Percentiles rank a stretch among this genome's conserved stretches.
Conservation (phyloP, 2,113 vertebrate species). For the Aldabrachelys gigantea region DNA sequence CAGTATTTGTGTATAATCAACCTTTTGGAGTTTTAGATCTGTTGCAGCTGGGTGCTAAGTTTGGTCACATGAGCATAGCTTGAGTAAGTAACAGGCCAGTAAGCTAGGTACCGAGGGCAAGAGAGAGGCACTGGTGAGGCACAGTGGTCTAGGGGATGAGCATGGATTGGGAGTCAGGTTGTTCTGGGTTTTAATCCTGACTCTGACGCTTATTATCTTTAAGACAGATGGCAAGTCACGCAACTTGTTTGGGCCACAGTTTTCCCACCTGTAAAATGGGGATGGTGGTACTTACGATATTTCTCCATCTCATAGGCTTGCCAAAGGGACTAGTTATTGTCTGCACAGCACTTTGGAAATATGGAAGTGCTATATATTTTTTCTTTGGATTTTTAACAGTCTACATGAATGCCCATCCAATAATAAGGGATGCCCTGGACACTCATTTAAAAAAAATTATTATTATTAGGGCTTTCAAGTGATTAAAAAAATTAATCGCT, state of each 20-base stretch:
- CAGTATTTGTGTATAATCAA: not conserved
- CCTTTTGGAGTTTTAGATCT: not conserved
- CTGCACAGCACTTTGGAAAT: not conserved
- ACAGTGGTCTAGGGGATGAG: not conserved
- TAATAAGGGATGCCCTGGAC: not conserved
- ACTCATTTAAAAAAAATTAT: not conserved
- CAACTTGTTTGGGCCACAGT: not conserved
- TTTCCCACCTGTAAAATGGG: not conserved
- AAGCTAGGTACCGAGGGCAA: not conserved
- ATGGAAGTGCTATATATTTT: constrained; percentile 47
- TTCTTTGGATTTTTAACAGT: constrained; percentile 55
- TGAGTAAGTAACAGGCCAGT: not conserved
- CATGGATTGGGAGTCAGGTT: not conserved
- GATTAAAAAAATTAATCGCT: too few species aligned
- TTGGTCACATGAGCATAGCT: not conserved
- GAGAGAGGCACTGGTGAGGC: rapidly evolving
- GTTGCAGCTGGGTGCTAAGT: not conserved
- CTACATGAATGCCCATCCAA: constrained; percentile 58
- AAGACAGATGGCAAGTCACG: not conserved
- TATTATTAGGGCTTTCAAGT: not conserved
- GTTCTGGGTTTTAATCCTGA: not conserved
- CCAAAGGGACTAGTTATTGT: not conserved
- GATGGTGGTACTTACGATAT: not conserved
- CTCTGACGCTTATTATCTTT: not conserved
- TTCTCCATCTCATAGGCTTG: not conserved